These are phyloP conservation scores for Pachycephala philippinensis DNA, from an alignment of 2,113 vertebrate species.

Conservation along the genomic window DNA sequence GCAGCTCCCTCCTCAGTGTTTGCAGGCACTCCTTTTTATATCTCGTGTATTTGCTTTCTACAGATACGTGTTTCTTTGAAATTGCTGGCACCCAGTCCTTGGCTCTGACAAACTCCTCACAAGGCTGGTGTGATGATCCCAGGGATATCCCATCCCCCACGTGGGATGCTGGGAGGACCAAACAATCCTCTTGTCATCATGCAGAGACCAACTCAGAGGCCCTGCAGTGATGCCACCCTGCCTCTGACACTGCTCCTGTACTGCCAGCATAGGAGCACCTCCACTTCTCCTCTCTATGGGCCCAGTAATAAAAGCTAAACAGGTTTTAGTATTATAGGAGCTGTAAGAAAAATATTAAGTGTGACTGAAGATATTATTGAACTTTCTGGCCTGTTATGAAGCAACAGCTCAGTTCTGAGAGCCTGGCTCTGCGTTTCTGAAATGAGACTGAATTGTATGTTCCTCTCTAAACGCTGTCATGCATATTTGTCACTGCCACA, in stretches of 20 bases:
- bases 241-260: not conserved
- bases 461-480: not conserved
- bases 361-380: not conserved
- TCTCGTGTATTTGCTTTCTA: not conserved
- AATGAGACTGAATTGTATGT: not conserved
- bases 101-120: not conserved
- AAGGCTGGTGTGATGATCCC: not conserved
- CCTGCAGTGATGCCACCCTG: not conserved
- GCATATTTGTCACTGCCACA: not conserved
- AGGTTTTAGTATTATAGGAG: not conserved
- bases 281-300: not conserved
- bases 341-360: not conserved
- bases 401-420: not conserved
- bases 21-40: not conserved
- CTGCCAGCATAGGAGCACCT: not conserved
- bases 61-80: not conserved
- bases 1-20: not conserved
- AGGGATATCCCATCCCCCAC: not conserved
- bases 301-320: not conserved
- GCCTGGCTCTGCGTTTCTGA: not conserved
- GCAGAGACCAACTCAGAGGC: not conserved
- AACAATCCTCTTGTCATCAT: not conserved
- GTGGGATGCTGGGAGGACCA: not conserved
- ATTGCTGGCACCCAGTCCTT: not conserved
- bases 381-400: not conserved